These are phyloP conservation scores for Protosalanx chinensis DNA, from an alignment of 2,797 vertebrate genomes.

Conservation along the genomic window DNA sequence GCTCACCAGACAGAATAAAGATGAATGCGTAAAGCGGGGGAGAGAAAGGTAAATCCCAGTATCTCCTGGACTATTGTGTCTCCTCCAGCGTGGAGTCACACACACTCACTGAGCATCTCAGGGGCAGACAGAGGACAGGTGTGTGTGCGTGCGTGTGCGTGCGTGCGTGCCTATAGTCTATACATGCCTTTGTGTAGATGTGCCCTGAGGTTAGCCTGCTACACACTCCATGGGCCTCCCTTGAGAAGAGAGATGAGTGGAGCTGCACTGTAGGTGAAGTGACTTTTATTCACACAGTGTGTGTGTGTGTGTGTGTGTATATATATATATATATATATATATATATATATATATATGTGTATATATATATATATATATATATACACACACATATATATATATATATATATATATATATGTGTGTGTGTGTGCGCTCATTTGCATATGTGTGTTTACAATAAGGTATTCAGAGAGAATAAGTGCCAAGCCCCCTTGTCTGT, in stretches of 20 bases:
- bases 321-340: not conserved
- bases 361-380: not conserved
- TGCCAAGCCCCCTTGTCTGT: not conserved
- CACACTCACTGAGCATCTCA: too few relatives aligned
- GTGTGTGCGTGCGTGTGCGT: too few relatives aligned
- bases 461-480: not conserved
- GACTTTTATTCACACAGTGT: not conserved
- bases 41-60: not conserved
- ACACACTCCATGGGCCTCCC: too few relatives aligned
- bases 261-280: too few relatives aligned
- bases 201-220: too few relatives aligned
- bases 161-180: too few relatives aligned
- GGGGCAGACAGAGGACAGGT: too few relatives aligned
- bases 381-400: not conserved
- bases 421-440: not conserved
- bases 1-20: not conserved
- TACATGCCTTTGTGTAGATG: too few relatives aligned
- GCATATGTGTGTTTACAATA: not conserved
- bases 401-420: not conserved
- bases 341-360: not conserved
- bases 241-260: too few relatives aligned
- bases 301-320: not conserved
- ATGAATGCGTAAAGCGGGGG: not conserved
- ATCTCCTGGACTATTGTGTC: too few relatives aligned
- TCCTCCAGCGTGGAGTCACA: too few relatives aligned